Percentiles rank a stretch among this genome's conserved stretches.
These are phyloP conservation scores for Eolophus roseicapilla DNA, from an alignment of 2,113 vertebrate genomes.

Conservation along the genomic window DNA sequence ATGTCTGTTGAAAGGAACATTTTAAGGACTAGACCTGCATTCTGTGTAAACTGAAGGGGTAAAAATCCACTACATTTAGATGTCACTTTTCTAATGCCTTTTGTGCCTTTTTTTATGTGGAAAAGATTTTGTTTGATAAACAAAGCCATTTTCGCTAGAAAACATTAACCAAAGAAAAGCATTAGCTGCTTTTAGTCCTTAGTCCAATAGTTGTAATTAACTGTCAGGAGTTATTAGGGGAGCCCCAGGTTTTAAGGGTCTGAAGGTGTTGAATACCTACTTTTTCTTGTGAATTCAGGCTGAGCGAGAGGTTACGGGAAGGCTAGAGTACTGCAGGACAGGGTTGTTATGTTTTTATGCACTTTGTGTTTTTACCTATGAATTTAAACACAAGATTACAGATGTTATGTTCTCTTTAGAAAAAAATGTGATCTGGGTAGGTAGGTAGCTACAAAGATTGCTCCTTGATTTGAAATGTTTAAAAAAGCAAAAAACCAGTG, in stretches of 20 bases:
- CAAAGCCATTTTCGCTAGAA: background rate
- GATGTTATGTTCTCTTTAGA: background rate
- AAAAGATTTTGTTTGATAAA: background rate
- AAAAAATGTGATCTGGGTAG: background rate
- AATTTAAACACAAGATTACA: background rate
- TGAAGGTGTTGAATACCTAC: background rate
- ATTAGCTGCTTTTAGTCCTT: background rate
- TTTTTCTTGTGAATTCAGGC: background rate
- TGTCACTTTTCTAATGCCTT: background rate
- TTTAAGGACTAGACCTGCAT: background rate
- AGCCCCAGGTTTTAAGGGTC: background rate
- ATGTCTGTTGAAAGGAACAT: background rate
- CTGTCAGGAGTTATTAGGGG: background rate
- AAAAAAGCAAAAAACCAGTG: background rate
- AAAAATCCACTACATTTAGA: background rate
- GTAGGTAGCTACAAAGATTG: background rate
- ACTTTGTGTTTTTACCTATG: background rate
- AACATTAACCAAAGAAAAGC: background rate
- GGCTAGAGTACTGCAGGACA: background rate
- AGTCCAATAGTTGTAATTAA: background rate
- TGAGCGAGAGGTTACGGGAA: background rate
- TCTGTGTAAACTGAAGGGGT: background rate
- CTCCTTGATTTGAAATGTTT: background rate
- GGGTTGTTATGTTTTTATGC: background rate
- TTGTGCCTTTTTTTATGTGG: background rate